Conservation (phyloP, 2,113 vertebrate genomes). For the Naja naja region DNA sequence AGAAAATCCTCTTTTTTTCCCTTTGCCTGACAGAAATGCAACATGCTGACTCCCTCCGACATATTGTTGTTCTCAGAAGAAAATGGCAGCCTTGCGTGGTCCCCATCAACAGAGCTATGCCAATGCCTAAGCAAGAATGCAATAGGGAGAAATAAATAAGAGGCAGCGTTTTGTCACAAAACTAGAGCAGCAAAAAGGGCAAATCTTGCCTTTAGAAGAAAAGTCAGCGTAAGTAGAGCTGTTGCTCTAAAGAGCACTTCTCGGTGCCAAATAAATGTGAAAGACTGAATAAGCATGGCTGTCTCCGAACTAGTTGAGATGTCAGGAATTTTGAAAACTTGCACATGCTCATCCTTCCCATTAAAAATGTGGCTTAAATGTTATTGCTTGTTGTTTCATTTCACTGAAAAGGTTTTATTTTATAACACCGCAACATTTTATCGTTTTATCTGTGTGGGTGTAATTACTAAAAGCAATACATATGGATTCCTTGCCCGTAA, state of each 20-base stretch:
- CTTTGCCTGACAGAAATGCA: background rate
- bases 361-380: background rate
- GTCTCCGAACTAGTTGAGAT: background rate
- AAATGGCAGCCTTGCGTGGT: background rate
- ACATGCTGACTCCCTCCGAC: background rate
- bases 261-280: background rate
- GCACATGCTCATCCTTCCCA: background rate
- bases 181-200: background rate
- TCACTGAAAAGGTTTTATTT: background rate
- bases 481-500: background rate
- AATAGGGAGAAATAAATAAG: background rate
- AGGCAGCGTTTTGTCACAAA: background rate
- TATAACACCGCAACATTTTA: background rate
- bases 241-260: background rate
- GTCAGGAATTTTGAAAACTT: background rate
- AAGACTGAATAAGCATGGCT: background rate
- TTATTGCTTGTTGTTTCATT: background rate
- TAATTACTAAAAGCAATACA: background rate
- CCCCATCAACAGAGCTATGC: background rate
- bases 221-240: background rate
- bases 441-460: background rate
- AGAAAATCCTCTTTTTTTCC: background rate
- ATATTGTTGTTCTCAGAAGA: background rate
- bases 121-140: background rate
- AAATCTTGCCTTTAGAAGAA: background rate